Base-by-base conservation (phyloP, 2,888 invertebrate genomes). In the Abscondita cerata region DNA sequence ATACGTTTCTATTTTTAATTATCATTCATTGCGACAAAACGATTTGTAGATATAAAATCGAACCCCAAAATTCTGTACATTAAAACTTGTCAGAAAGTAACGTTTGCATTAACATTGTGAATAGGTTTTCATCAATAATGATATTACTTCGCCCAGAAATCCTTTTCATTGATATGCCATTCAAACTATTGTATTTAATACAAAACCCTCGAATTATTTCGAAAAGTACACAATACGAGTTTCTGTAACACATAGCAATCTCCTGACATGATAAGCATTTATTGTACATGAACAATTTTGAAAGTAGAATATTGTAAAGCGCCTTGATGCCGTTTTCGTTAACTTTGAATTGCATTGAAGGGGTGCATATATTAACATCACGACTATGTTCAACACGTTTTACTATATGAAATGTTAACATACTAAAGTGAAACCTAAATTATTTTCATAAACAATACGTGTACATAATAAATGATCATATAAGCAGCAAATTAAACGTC, bases 331-430 rank as follows among this genome's bases (percentile, higher is more conserved):
- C 61, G 56, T 61, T 61, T 61, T 59, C 56, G 44, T 57, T 52
- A 62, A 62, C 59, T 58, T 54, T 59, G 47, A 54, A 54, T 58
- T 54, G 58, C 53, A 62, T 62, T 54, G 46, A 48, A 54, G 53
- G 62, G 62, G 62, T 62, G 62, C 52, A 62, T 62, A 62, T 50
- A 62, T 62, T 62, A 62, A 53, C 25, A 50, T 59, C 36, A 36
- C 38, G 13, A 13, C 47, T 18, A 50, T 56, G 40, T 50, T 48
- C 40, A 56, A 38, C 56, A 46, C 47, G 19, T 36, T 40, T 18
- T 40, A 41, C 15, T 33, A 3, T 51, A 51, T 51, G 36, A 36
- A 12, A 34, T 51, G 34, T 34, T 33, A 51, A 51, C 36, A 13
- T 51, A 16, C 34, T 34, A 34, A 16, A 51, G 34, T 34, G 13